Percentiles rank a stretch among this genome's conserved stretches.
phyloP scores from a whole-genome alignment of 2,113 vertebrate species.

The Ceuthmochares aereus region DNA sequence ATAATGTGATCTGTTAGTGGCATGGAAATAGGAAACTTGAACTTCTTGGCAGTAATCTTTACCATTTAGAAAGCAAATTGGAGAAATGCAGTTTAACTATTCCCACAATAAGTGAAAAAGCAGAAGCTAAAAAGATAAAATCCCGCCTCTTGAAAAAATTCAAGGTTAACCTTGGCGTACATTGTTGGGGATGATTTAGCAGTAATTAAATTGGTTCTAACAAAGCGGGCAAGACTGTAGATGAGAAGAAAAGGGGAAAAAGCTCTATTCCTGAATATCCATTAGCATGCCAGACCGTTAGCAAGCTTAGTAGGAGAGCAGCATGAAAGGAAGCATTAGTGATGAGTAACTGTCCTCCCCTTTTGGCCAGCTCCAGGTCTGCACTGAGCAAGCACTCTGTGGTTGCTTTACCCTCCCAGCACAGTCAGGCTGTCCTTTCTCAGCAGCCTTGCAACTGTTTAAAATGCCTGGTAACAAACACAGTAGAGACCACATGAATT shows the following conservation, averaged over 20 bases:
- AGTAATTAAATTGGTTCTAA: not conserved
- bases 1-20: not conserved
- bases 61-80: not conserved
- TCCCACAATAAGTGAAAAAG: not conserved
- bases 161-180: not conserved
- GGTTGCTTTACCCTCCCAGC: not conserved
- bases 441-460: not conserved
- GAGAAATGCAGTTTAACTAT: not conserved
- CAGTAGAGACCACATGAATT: not conserved
- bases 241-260: not conserved
- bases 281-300: not conserved
- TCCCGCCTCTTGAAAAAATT: not conserved
- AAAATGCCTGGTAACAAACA: not conserved
- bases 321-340: not conserved
- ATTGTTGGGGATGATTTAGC: not conserved
- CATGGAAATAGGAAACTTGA: not conserved
- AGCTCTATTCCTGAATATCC: not conserved
- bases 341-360: constrained; percentile 1
- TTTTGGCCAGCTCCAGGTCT: not conserved
- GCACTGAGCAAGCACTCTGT: not conserved
- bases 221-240: not conserved
- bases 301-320: not conserved
- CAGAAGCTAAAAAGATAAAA: not conserved
- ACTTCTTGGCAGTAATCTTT: not conserved
- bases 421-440: not conserved